A percentile compares a stretch with the other conserved stretches of the same genome.
Conservation (phyloP, 2,797 vertebrate genomes). For the Lepilemur septentrionalis region DNA sequence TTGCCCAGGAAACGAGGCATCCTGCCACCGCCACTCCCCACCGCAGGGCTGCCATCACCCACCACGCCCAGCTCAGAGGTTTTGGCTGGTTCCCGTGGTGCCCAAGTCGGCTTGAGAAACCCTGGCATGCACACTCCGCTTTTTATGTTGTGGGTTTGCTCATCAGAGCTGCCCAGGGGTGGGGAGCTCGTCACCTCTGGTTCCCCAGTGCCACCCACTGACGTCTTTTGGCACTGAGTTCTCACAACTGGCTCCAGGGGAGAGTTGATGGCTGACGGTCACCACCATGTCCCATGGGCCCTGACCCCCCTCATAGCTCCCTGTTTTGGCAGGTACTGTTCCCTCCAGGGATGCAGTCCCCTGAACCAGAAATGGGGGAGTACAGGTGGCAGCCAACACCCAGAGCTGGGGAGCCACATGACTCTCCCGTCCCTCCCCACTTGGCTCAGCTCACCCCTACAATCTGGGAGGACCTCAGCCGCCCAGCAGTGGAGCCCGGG, state of each 20-base stretch:
- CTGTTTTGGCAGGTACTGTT: background rate
- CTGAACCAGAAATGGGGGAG: no score
- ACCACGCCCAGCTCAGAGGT: constrained; percentile 55
- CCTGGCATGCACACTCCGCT: background rate
- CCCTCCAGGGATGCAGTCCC: background rate
- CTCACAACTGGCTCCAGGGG: background rate
- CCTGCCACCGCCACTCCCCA: background rate
- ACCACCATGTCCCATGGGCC: background rate
- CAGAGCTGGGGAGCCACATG: background rate
- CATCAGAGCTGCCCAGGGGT: background rate
- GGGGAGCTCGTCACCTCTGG: background rate
- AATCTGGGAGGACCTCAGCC: background rate
- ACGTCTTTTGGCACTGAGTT: background rate
- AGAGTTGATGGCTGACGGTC: background rate
- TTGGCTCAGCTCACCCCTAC: background rate
- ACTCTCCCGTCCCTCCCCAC: no score
- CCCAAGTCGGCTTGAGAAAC: background rate
- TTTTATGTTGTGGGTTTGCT: background rate
- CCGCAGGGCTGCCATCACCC: background rate
- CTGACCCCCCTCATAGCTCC: background rate
- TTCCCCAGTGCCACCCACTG: background rate
- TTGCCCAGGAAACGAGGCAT: constrained; percentile 50
- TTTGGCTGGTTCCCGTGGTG: constrained; percentile 11
- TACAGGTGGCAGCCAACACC: background rate
- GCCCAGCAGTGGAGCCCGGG: background rate